Evolutionary conservation across 2,113 vertebrate species (phyloP), one percentile per base, ranked within the genome.

Genomic region (Suncus etruscus): DNA sequence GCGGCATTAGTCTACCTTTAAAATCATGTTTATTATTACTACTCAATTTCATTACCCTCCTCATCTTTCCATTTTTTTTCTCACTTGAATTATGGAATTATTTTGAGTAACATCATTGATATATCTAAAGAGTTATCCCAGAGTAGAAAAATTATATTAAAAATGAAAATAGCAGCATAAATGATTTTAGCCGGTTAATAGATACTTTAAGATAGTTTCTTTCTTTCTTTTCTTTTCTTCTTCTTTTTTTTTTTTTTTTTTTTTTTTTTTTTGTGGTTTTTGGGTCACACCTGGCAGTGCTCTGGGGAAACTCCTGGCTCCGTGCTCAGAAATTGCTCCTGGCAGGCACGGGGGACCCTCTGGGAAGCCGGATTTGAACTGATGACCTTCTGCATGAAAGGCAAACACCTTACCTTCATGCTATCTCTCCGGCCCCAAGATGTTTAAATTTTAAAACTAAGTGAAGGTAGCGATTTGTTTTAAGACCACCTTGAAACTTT

Each of bases 1-100:
- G 18, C 92, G 45, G 51, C 76, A 81, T 89, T 70, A 83, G 54
- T 90, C 91, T 89, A 86, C 48, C 39, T 94, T 87, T 82, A 92
- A 87, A 89, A 93, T 95, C 74, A 76, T 94, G 91, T 74, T 95
- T 95, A 68, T 92, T 91, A 86, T 91, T 91, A 54, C 69, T 92
- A 22, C 11, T 58, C 48, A 73, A 0, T 87, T 81, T 89, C 61
- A 78, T 93, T 89, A 82, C 73, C 84, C 39, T 90, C 51, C 86
- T 74, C 85, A 89, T 91, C 48, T 93, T 89, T 85, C 78, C 69
- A 32, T 92, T 93, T 95, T 85, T 70, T 54, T 87, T 80, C 65
- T 78, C 79, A 79, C 31, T 87, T 87, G 54, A 95, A 85, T 87
- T 82, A 47, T 87, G 65, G 32, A 77, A 84, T 89, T 90, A 86